Base-by-base conservation (phyloP, 1,140 invertebrate species). In the Saccostrea cuccullata region DNA sequence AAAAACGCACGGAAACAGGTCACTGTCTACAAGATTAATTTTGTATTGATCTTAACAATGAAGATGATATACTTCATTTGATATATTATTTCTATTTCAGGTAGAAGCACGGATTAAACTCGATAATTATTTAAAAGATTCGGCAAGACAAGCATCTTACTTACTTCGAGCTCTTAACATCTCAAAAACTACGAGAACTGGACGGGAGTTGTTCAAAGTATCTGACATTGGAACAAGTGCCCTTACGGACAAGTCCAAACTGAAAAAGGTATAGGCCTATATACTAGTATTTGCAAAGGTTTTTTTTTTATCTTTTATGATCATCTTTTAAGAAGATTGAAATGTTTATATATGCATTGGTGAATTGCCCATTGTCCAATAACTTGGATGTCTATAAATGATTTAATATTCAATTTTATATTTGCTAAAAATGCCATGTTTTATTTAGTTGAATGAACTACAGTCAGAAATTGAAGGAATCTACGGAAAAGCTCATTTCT, bases 151-250 rank as follows among this genome's bases (percentile, higher is more conserved):
- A 77, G 70, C 70, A 1, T 77, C 70, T 30, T 77, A 77, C 5
- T 36, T 77, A 13, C 30, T 77, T 12, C 70, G 26, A 36, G 26
- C 30, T 77, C 26, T 77, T 15, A 77, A 77, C 70, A 77, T 77
- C 26, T 17, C 70, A 77, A 26, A 30, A 77, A 15, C 70, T 6
- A 15, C 70, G 2, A 30, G n/a, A 55, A 84, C 55, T 11, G 55
- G 55, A 40, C 17, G 82, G n/a, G 40, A 84, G 40, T 84, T 84
- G 17, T 55, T 30, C 40, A 84, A 55, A 26, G 40, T 84, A 23
- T 84, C 97, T 11, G 96, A 97, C 77, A 97, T 98, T 2, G 98
- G 98, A 0, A 95, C 96, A 0, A 95, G 97, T 0, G 97, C 97
- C 0, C 94, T 98, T 55, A 67, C 89, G 11, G 89, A 91, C 67